Evolutionary conservation across 2,888 invertebrate species (phyloP).

Genomic region (Mechanitis mazaeus): DNA sequence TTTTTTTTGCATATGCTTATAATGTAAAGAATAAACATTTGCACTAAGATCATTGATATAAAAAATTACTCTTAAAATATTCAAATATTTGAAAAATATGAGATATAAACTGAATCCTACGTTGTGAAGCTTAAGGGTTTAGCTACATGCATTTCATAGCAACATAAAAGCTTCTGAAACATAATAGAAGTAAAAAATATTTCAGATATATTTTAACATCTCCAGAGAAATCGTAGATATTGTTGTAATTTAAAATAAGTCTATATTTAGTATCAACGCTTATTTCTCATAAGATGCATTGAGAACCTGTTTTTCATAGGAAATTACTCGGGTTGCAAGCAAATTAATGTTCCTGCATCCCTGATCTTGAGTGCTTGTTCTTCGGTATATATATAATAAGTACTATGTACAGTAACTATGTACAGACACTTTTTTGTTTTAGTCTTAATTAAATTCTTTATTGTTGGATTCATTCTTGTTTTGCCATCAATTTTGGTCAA

Average conservation of each 20-base stretch:
- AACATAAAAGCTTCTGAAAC: no score
- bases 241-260: conserved; percentile 15
- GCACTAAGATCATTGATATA: background rate
- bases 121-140: no score
- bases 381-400: conserved; percentile 28
- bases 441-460: conserved; percentile 1
- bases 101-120: no score
- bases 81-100: no score
- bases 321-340: conserved; percentile 46
- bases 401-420: background rate
- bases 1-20: conserved; percentile 55
- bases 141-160: no score
- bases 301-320: conserved; percentile 55
- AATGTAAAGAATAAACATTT: conserved; percentile 20
- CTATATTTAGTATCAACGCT: conserved; percentile 26
- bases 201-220: background rate
- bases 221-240: conserved; percentile 5
- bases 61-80: no score
- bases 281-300: conserved; percentile 38
- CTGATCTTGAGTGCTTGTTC: conserved; percentile 16
- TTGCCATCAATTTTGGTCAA: background rate
- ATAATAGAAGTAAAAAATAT: background rate
- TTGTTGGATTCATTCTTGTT: conserved; percentile 11
- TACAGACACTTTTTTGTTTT: conserved; percentile 10
- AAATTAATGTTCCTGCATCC: conserved; percentile 49